Evolutionary conservation across 2,113 vertebrate genomes (phyloP).

Genomic region (Phaethornis superciliosus): DNA sequence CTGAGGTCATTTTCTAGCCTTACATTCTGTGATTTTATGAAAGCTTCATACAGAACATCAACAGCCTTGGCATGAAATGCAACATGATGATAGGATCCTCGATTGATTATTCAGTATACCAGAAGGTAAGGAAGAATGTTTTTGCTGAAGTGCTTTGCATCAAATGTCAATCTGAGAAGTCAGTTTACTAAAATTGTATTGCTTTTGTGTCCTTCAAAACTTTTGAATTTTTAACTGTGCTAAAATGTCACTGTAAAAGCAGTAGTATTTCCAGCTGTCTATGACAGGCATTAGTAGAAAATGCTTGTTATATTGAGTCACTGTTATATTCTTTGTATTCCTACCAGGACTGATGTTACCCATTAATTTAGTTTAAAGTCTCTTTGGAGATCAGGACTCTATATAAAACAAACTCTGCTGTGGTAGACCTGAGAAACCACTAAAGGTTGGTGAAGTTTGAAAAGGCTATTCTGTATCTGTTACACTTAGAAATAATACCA

Average conservation of each 20-base stretch:
- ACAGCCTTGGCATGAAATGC: background rate
- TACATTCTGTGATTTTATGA: background rate
- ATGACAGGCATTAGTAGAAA: background rate
- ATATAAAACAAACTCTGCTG: background rate
- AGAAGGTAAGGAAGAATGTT: background rate
- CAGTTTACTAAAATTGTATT: background rate
- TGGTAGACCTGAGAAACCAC: background rate
- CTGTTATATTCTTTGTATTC: background rate
- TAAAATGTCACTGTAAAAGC: background rate
- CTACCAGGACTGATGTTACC: background rate
- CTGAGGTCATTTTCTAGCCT: no score
- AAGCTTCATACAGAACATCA: background rate
- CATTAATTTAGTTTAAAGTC: background rate
- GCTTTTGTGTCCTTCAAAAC: background rate
- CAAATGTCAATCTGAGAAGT: background rate
- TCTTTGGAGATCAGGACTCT: background rate
- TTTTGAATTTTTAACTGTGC: background rate
- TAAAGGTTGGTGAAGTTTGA: background rate
- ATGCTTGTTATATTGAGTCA: background rate
- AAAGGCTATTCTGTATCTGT: background rate
- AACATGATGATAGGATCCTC: background rate
- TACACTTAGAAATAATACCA: background rate
- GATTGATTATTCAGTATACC: background rate
- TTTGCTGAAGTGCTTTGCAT: background rate
- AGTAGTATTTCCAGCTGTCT: background rate